Base-by-base conservation (phyloP, 1,140 invertebrate species). In the Sinella curviseta region DNA sequence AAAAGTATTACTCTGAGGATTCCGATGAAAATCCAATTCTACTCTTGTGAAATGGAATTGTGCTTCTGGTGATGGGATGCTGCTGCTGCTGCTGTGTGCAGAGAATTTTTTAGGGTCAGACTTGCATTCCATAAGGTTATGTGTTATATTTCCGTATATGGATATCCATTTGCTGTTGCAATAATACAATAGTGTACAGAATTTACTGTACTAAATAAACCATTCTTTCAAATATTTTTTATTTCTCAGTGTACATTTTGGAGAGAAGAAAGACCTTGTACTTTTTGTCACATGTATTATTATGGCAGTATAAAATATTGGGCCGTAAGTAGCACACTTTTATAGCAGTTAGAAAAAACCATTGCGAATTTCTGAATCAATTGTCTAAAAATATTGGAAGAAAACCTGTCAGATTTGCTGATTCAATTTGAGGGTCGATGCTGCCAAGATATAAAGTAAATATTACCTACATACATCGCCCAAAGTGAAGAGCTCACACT, bases 1-100 rank as follows among this genome's bases (percentile, higher is more conserved):
- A 79, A 79, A 74, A 79, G 35, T 79, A 79, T 79, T 79, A 79
- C 78, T 79, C 78, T 28, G 30, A 79, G 73, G 78, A 79, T 79
- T 79, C 73, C 48, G 74, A 79, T 79, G 48, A 54, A 79, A 79
- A 79, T 79, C 78, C 78, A 79, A 79, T 79, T 79, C 78, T 74
- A 14, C 57, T 60, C 39, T 26, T 28, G 39, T 78, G n/a, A 78
- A 78, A 78, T 78, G 70, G 34, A 26, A 73, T 78, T 78, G n/a
- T n/a, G n/a, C n/a, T n/a, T n/a, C n/a, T 48, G 55, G 20, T 60
- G 28, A n/a, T n/a, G n/a, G n/a, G n/a, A n/a, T n/a, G n/a, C n/a
- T n/a, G n/a, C n/a, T n/a, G n/a, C n/a, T n/a, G n/a, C n/a, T n/a
- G n/a, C n/a, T n/a, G n/a, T n/a, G n/a, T n/a, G n/a, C n/a, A n/a